Evolutionary conservation across 2,797 vertebrate genomes (phyloP).

Genomic region (Rhyacichthys aspro): DNA sequence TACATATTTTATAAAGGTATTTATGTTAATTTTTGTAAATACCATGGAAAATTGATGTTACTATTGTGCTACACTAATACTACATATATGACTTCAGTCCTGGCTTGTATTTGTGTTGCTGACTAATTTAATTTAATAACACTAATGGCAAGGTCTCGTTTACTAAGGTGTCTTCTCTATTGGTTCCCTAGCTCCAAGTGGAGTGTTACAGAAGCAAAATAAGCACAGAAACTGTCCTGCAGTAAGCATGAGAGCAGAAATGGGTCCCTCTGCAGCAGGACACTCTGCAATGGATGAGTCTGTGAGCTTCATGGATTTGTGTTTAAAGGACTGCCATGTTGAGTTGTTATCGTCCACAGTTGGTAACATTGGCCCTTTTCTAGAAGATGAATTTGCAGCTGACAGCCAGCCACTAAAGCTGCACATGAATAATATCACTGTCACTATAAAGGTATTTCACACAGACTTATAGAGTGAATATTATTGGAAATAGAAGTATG

Average conservation of each 20-base stretch:
- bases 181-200: slow-evolving; percentile 42
- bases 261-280: slow-evolving; percentile 79
- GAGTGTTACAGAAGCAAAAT: slow-evolving; percentile 36
- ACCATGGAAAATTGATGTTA: too few relatives aligned
- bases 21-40: too few relatives aligned
- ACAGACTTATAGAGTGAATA: neutral
- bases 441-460: slow-evolving; percentile 85
- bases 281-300: slow-evolving; percentile 75
- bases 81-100: too few relatives aligned
- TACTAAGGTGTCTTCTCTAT: slow-evolving; percentile 24
- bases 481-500: neutral
- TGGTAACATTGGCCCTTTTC: slow-evolving; percentile 88
- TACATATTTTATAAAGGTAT: too few relatives aligned
- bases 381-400: slow-evolving; percentile 90
- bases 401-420: slow-evolving; percentile 89
- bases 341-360: slow-evolving; percentile 88
- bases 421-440: slow-evolving; percentile 82
- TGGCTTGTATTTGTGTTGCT: neutral
- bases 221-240: slow-evolving; percentile 60
- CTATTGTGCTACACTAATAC: too few relatives aligned
- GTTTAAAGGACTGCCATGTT: slow-evolving; percentile 78
- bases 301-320: slow-evolving; percentile 84
- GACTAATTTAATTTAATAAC: neutral
- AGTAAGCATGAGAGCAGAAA: slow-evolving; percentile 82
- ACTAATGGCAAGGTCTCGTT: neutral